These are phyloP conservation scores for Acropora yongei DNA, from an alignment of 64 coral and sea anemone species.

Conservation along the genomic window DNA sequence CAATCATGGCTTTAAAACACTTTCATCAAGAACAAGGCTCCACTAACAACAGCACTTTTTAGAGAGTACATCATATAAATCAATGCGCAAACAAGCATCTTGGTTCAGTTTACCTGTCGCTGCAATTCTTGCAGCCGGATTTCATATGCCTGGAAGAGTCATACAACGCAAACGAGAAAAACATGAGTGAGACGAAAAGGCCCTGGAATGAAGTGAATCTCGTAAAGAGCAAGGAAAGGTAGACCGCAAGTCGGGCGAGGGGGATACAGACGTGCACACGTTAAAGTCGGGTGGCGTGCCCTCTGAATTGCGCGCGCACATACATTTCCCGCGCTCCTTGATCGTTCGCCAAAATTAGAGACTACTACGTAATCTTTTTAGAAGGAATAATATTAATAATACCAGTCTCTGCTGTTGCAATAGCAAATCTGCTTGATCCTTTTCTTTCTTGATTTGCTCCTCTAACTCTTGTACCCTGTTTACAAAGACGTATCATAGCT, in stretches of 20 bases:
- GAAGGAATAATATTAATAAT: background rate
- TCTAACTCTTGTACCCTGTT: constrained; percentile 91
- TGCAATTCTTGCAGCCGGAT: constrained; percentile 83
- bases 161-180: background rate
- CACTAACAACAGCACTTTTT: too few relatives aligned
- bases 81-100: background rate
- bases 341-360: too few relatives aligned
- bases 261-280: too few relatives aligned
- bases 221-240: too few relatives aligned
- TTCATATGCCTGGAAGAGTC: constrained; percentile 79
- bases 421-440: constrained; percentile 86
- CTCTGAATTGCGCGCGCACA: too few relatives aligned
- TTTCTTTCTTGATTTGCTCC: constrained; percentile 91
- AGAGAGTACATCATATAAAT: too few relatives aligned
- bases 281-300: too few relatives aligned
- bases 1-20: too few relatives aligned
- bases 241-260: too few relatives aligned
- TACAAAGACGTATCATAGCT: background rate
- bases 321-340: too few relatives aligned
- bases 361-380: background rate
- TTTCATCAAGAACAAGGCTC: too few relatives aligned
- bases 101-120: constrained; percentile 51
- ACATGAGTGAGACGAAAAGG: background rate
- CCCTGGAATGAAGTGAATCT: too few relatives aligned
- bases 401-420: constrained; percentile 93